Conservation (phyloP, 2,888 invertebrate genomes). For the Cryptocephalus moraei region DNA sequence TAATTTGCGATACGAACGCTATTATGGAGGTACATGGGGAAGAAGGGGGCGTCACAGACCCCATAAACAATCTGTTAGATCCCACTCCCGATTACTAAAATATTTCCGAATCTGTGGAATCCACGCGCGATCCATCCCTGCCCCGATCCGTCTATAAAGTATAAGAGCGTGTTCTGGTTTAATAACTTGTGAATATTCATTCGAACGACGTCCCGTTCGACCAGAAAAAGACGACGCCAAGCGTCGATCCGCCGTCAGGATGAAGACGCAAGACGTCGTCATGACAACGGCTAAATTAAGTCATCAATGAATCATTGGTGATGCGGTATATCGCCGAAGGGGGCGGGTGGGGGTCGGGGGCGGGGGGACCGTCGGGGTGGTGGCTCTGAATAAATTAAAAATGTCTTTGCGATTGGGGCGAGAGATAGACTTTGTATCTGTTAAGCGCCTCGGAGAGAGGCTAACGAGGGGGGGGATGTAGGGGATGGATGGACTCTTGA, state of each 20-base stretch:
- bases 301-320: conserved; percentile 40
- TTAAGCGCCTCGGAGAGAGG: not conserved
- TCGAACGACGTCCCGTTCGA: conserved; percentile 24
- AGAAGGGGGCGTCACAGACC: too few species aligned
- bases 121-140: not conserved
- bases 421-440: conserved; percentile 18
- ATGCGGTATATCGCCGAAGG: conserved; percentile 28
- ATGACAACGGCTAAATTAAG: conserved; percentile 38
- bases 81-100: too few species aligned
- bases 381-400: conserved; percentile 32
- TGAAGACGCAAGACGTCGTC: conserved; percentile 31
- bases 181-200: conserved; percentile 43
- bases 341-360: conserved; percentile 11
- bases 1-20: too few species aligned
- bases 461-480: too few species aligned
- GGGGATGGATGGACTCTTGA: too few species aligned
- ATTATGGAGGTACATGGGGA: too few species aligned
- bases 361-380: conserved; percentile 2
- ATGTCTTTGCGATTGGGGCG: conserved; percentile 25
- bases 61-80: too few species aligned
- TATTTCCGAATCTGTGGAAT: too few species aligned
- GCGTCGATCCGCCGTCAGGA: conserved; percentile 19
- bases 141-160: conserved; percentile 22
- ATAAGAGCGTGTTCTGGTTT: conserved; percentile 39
- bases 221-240: conserved; percentile 24